Conservation (phyloP, 2,797 vertebrate genomes). For the Etheostoma nigrum region DNA sequence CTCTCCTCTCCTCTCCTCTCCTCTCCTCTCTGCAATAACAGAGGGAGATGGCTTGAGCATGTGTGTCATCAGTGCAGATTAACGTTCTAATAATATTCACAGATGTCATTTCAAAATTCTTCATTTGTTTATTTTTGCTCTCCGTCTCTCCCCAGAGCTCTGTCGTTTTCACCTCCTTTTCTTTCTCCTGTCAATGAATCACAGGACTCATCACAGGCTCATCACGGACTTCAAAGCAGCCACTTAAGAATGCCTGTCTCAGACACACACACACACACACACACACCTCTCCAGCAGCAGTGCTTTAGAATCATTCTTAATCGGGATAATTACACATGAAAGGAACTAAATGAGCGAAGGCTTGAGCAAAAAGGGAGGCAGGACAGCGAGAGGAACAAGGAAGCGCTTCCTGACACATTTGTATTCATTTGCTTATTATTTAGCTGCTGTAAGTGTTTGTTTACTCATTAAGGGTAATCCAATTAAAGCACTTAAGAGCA, state of each 20-base stretch:
- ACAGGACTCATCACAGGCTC: constrained; percentile 68
- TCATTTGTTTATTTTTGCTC: constrained; percentile 74
- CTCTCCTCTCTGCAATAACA: constrained; percentile 53
- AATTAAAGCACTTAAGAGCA: constrained; percentile 83
- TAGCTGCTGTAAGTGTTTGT: constrained; percentile 79
- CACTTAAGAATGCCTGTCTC: constrained; percentile 71
- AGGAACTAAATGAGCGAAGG: constrained; percentile 66
- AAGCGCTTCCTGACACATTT: constrained; percentile 65
- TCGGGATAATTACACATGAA: constrained; percentile 75
- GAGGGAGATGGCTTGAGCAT: constrained; percentile 74
- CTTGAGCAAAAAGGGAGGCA: constrained; percentile 48
- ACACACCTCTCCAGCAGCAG: constrained; percentile 42
- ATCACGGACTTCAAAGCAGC: constrained; percentile 73
- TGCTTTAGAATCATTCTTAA: constrained; percentile 72
- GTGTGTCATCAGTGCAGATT: constrained; percentile 78
- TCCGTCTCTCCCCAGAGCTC: constrained; percentile 31
- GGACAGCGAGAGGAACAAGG: constrained; percentile 12
- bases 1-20: neutral
- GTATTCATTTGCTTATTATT: constrained; percentile 73
- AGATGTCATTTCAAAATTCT: constrained; percentile 77
- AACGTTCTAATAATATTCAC: constrained; percentile 80
- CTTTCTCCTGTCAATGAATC: constrained; percentile 65
- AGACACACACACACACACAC: constrained; percentile 39
- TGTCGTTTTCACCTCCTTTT: constrained; percentile 46
- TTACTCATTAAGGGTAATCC: constrained; percentile 84